Percentiles rank a stretch among this genome's conserved stretches.
These are phyloP conservation scores for Agelastica alni DNA, from an alignment of 2,888 invertebrate species.

Conservation along the genomic window DNA sequence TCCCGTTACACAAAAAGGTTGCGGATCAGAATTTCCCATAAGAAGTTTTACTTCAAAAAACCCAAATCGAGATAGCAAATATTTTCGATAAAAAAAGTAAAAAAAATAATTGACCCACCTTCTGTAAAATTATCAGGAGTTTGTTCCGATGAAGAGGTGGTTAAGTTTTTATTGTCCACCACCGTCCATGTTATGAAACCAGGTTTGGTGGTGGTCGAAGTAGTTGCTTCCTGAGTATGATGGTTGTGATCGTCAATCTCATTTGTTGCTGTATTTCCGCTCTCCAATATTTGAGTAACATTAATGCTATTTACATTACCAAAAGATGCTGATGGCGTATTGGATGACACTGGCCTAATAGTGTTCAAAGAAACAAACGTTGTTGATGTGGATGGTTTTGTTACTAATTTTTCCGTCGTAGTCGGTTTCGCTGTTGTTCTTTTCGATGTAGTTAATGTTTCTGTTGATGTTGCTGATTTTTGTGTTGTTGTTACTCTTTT, in stretches of 20 bases:
- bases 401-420: constrained; percentile 18
- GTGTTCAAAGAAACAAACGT: constrained; percentile 30
- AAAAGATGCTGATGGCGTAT: constrained; percentile 35
- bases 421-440: constrained; percentile 18
- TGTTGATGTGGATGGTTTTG: constrained; percentile 24
- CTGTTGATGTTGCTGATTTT: constrained; percentile 18
- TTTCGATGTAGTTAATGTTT: constrained; percentile 27
- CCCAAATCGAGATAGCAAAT: no score
- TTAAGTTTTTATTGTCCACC: constrained; percentile 50
- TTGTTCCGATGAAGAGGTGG: constrained; percentile 10
- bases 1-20: no score
- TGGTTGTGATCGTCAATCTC: constrained; percentile 40
- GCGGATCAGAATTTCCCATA: no score
- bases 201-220: constrained; percentile 47
- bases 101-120: no score
- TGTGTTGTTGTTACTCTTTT: constrained; percentile 41
- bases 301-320: constrained; percentile 40
- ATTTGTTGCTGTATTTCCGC: constrained; percentile 38
- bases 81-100: no score
- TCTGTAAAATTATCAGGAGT: constrained; percentile 22
- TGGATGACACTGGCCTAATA: constrained; percentile 35
- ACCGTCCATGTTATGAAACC: constrained; percentile 60
- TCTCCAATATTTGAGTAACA: constrained; percentile 37
- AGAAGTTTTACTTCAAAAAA: no score
- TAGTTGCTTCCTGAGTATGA: constrained; percentile 7